These are phyloP conservation scores for Hippocampus guttulatus DNA, from an alignment of 2,113 vertebrate genomes.

Conservation along the genomic window DNA sequence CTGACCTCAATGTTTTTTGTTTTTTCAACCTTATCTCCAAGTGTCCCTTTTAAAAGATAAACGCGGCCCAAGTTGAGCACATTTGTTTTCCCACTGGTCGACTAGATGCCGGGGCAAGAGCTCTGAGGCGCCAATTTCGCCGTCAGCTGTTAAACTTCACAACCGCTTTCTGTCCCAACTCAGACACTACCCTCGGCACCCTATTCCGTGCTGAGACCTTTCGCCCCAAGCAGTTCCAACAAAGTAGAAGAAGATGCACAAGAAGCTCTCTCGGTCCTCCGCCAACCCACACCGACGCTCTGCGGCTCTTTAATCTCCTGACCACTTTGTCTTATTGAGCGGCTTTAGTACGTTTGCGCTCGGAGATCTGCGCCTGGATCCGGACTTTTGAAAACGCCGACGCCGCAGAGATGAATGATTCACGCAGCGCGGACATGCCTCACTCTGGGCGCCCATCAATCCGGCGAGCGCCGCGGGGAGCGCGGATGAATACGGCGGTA, in stretches of 20 bases:
- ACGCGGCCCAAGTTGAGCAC: too few relatives aligned
- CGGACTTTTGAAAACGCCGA: background rate
- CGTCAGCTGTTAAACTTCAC: too few relatives aligned
- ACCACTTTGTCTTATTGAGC: constrained; percentile 4
- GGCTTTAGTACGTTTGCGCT: background rate
- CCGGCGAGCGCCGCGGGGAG: background rate
- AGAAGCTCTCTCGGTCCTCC: background rate
- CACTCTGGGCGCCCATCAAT: constrained; percentile 5
- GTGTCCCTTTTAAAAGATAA: too few relatives aligned
- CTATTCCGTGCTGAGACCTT: too few relatives aligned
- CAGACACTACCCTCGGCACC: too few relatives aligned
- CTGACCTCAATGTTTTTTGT: too few relatives aligned
- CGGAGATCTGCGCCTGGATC: background rate
- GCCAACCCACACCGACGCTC: background rate
- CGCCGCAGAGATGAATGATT: constrained; percentile 3
- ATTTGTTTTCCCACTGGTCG: too few relatives aligned
- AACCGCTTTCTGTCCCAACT: too few relatives aligned
- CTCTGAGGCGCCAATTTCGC: too few relatives aligned
- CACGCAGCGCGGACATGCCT: constrained; percentile 1
- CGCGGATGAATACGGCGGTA: background rate
- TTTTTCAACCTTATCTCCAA: too few relatives aligned
- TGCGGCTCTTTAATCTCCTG: constrained; percentile 1
- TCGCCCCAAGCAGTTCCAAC: too few relatives aligned
- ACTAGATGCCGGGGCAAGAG: too few relatives aligned
- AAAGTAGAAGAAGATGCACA: background rate